Conservation (phyloP, 2,888 invertebrate species). For the Eupithecia pulchellata region DNA sequence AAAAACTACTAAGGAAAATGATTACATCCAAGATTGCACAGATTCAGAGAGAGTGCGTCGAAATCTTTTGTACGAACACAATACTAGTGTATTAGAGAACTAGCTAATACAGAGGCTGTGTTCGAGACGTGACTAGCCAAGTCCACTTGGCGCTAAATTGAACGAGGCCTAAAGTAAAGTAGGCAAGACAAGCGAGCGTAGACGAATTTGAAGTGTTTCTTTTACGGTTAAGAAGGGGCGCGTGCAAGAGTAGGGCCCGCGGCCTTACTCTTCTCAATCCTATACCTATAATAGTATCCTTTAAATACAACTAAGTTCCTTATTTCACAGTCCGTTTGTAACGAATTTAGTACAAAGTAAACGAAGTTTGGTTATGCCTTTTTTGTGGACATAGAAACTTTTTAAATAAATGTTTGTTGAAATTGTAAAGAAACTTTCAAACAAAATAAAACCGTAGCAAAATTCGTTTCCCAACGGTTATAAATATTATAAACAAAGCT, state of each 20-base stretch:
- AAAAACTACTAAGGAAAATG: background rate
- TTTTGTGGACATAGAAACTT: constrained; percentile 14
- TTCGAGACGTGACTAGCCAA: constrained; percentile 62
- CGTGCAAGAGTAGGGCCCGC: constrained; percentile 70
- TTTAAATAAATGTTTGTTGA: constrained; percentile 12
- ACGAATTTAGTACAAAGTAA: constrained; percentile 8
- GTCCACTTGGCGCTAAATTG: constrained; percentile 58
- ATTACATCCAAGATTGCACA: constrained; percentile 12
- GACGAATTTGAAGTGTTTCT: constrained; percentile 78
- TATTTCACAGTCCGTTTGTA: background rate
- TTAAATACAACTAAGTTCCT: constrained; percentile 5
- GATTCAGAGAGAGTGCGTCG: constrained; percentile 25
- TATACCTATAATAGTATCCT: constrained; percentile 28
- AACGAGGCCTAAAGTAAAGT: constrained; percentile 63
- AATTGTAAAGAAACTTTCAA: constrained; percentile 15
- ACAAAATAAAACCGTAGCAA: background rate
- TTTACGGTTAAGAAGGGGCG: constrained; percentile 72
- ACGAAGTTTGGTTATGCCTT: constrained; percentile 14
- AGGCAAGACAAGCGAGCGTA: constrained; percentile 65
- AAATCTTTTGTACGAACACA: constrained; percentile 34
- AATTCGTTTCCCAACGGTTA: background rate
- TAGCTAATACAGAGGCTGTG: constrained; percentile 41
- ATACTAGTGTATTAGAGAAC: constrained; percentile 27
- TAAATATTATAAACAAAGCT: background rate
- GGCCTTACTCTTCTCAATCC: constrained; percentile 29